Conservation (phyloP, 35 echinoderm and acorn worm genomes). For the Apostichopus californicus region DNA sequence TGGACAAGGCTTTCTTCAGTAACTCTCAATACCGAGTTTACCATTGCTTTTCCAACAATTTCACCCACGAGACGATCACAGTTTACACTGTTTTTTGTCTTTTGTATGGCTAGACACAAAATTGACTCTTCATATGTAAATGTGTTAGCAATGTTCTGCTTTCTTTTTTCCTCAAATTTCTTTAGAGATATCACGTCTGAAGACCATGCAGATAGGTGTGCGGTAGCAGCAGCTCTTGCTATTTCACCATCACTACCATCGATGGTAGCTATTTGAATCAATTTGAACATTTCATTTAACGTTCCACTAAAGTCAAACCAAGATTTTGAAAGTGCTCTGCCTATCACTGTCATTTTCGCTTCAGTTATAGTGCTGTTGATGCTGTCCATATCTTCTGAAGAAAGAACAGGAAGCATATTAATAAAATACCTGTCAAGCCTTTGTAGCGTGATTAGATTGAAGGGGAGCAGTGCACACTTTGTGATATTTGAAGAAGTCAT, state of each 20-base stretch:
- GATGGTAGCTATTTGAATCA: slow-evolving; percentile 14
- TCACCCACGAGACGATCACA: not conserved
- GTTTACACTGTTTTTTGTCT: not conserved
- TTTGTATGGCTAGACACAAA: not conserved
- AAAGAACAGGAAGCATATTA: not conserved
- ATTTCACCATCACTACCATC: not conserved
- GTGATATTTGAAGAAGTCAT: too few relatives aligned
- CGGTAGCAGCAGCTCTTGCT: slow-evolving; percentile 4
- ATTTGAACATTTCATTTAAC: slow-evolving; percentile 17
- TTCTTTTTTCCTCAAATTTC: not conserved
- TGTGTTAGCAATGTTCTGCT: not conserved
- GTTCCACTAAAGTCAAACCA: not conserved
- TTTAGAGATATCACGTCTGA: not conserved
- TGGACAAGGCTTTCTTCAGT: not conserved
- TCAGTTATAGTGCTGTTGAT: slow-evolving; percentile 17
- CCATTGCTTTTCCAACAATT: slow-evolving; percentile 4
- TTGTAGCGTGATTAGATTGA: slow-evolving; percentile 1
- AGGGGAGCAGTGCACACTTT: not conserved
- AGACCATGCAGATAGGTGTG: slow-evolving; percentile 24
- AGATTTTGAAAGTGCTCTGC: not conserved
- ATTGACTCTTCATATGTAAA: not conserved
- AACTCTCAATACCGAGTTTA: not conserved
- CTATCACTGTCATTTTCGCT: slow-evolving; percentile 21
- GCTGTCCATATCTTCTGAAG: slow-evolving; percentile 9
- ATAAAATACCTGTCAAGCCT: slow-evolving; percentile 28